These are phyloP conservation scores for Bombycilla garrulus DNA, from an alignment of 2,113 vertebrate genomes.

Conservation along the genomic window DNA sequence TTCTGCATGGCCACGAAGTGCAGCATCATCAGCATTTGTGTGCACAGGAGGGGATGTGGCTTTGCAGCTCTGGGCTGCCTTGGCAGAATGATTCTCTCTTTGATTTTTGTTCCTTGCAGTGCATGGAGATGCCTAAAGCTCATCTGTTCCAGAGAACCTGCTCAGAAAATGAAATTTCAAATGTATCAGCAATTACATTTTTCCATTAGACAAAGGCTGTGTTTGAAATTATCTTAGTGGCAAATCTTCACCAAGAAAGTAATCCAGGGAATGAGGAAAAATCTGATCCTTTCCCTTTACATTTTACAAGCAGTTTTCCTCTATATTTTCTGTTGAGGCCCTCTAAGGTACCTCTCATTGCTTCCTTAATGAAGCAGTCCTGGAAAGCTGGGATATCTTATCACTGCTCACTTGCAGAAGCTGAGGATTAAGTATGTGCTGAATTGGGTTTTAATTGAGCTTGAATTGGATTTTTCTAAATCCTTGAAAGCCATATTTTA, in stretches of 20 bases:
- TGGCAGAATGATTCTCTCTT: neutral
- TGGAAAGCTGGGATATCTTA: neutral
- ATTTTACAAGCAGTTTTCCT: neutral
- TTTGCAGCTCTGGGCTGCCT: neutral
- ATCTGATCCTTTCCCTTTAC: neutral
- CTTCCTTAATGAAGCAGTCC: neutral
- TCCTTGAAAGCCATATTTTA: neutral
- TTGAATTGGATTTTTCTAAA: constrained; percentile 22
- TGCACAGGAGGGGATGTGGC: neutral
- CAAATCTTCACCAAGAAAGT: neutral
- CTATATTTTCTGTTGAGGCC: neutral
- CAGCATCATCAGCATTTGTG: neutral
- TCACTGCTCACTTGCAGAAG: neutral
- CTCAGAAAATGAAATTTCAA: neutral
- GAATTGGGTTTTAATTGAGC: constrained; percentile 30
- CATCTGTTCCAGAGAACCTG: neutral
- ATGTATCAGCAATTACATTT: neutral
- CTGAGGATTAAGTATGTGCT: neutral
- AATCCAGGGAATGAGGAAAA: neutral
- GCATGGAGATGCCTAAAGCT: neutral
- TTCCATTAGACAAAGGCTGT: neutral
- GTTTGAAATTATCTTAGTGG: neutral
- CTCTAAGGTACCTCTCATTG: neutral
- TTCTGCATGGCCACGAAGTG: neutral
- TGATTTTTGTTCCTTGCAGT: neutral